A percentile compares a stretch with the other conserved stretches of the same genome.
Evolutionary conservation across 2,113 vertebrate genomes (phyloP).

Genomic region (Chionis minor): DNA sequence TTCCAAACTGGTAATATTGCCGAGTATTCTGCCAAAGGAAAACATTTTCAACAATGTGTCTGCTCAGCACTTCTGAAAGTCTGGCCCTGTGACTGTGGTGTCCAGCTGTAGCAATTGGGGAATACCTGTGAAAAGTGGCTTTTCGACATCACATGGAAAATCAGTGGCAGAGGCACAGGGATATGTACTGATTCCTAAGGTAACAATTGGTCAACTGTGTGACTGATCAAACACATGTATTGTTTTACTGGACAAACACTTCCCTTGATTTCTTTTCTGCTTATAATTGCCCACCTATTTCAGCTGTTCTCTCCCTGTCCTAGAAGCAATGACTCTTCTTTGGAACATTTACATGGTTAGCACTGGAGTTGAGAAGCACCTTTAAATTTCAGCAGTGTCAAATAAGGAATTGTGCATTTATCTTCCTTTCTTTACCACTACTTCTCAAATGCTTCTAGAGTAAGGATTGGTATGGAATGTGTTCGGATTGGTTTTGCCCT

Average conservation of each 20-base stretch:
- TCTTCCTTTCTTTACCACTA: background rate
- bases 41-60: background rate
- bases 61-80: background rate
- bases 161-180: background rate
- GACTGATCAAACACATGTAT: background rate
- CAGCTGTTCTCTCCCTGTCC: background rate
- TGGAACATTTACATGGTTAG: background rate
- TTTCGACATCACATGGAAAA: background rate
- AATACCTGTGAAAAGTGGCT: background rate
- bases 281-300: background rate
- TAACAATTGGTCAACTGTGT: rapidly evolving
- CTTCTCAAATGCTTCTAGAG: background rate
- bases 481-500: background rate
- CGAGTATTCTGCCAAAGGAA: background rate
- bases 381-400: background rate
- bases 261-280: background rate
- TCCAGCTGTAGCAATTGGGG: background rate
- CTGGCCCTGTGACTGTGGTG: background rate
- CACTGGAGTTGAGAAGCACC: background rate
- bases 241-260: background rate
- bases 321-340: background rate
- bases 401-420: background rate
- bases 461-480: background rate
- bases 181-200: background rate
- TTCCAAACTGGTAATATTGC: background rate